A percentile compares a stretch with the other conserved stretches of the same genome.
phyloP scores from a whole-genome alignment of 2,888 invertebrate species.

The Caprella mutica region DNA sequence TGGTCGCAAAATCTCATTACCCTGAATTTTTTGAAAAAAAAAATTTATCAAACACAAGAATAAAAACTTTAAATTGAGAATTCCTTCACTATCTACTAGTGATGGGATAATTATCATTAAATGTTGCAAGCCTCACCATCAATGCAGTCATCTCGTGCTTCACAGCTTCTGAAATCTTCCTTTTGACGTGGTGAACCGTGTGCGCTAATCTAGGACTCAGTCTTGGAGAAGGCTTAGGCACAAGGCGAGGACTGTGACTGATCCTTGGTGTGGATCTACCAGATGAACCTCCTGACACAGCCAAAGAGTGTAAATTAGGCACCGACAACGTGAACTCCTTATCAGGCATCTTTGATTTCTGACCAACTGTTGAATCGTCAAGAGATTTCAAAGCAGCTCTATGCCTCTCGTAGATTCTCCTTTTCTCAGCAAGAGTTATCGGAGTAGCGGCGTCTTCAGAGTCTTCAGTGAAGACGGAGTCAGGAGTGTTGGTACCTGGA shows the following conservation, averaged over 20 bases:
- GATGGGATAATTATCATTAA: too few relatives aligned
- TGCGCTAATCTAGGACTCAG: slow-evolving; percentile 4
- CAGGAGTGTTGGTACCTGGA: not conserved
- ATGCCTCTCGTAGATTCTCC: not conserved
- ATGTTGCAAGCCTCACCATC: slow-evolving; percentile 2
- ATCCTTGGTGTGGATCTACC: slow-evolving; percentile 1
- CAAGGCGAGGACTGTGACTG: slow-evolving; percentile 7
- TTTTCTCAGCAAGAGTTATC: not conserved
- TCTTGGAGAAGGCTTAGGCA: not conserved
- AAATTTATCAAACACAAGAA: too few relatives aligned
- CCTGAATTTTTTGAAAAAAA: too few relatives aligned
- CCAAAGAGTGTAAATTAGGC: slow-evolving; percentile 1
- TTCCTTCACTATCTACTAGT: too few relatives aligned
- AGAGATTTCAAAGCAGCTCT: not conserved
- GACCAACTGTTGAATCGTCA: not conserved
- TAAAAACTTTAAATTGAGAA: too few relatives aligned
- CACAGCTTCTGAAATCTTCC: slow-evolving; percentile 6
- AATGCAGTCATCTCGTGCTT: slow-evolving; percentile 6
- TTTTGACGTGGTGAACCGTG: slow-evolving; percentile 9
- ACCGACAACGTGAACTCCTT: slow-evolving; percentile 8
- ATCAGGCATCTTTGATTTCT: too few relatives aligned
- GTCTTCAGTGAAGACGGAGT: not conserved
- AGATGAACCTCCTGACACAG: not conserved
- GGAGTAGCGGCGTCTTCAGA: not conserved
- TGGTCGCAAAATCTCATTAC: too few relatives aligned